Conservation (phyloP, 2,888 invertebrate genomes). For the Julus scandinavius region DNA sequence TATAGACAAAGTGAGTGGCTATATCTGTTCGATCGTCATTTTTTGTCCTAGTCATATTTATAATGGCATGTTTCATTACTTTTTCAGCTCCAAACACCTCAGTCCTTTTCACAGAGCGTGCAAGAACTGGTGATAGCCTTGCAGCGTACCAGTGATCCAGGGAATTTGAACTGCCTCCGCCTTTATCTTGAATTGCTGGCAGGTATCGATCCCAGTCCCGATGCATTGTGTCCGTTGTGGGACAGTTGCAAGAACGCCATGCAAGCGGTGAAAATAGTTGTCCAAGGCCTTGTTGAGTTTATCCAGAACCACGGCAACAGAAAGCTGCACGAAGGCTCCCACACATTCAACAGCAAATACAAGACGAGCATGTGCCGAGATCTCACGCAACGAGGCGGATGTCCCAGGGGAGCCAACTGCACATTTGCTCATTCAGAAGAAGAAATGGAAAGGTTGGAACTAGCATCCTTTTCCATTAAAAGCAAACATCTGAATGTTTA, state of each 20-base stretch:
- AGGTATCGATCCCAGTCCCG: constrained; percentile 83
- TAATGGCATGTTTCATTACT: constrained; percentile 31
- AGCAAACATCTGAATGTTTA: too few relatives aligned
- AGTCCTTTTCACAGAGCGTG: constrained; percentile 87
- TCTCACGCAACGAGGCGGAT: constrained; percentile 79
- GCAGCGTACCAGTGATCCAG: constrained; percentile 89
- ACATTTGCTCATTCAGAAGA: constrained; percentile 93
- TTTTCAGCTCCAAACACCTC: constrained; percentile 73
- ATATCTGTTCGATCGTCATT: neutral
- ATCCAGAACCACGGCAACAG: constrained; percentile 79
- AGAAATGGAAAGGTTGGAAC: constrained; percentile 80
- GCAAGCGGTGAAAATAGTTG: constrained; percentile 70
- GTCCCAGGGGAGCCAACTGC: constrained; percentile 87
- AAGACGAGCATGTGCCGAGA: constrained; percentile 93
- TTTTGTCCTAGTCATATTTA: neutral
- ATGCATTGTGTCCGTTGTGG: constrained; percentile 65
- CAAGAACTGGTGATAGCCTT: constrained; percentile 90
- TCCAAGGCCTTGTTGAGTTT: constrained; percentile 81
- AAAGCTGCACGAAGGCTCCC: constrained; percentile 63
- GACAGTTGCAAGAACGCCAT: constrained; percentile 65
- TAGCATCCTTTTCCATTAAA: neutral
- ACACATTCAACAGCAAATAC: constrained; percentile 75
- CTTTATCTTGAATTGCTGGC: constrained; percentile 86
- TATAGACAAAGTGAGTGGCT: constrained; percentile 67
- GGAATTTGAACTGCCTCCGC: constrained; percentile 79